Evolutionary conservation across 2,113 vertebrate genomes (phyloP).

Genomic region (Clarias batrachus): DNA sequence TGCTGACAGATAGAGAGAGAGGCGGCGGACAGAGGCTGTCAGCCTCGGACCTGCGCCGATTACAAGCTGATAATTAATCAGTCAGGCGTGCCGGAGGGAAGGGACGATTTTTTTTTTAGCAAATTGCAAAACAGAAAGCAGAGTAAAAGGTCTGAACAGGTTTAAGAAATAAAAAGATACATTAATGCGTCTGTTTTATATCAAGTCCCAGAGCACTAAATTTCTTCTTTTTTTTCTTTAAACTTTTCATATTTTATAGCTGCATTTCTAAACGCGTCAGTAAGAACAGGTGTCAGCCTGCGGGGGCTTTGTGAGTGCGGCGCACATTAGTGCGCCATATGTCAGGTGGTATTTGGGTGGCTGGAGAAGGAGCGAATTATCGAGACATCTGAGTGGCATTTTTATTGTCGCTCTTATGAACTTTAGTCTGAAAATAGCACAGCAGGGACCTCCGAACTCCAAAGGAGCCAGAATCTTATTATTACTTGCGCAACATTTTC

Average conservation of each 20-base stretch:
- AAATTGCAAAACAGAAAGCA: neutral
- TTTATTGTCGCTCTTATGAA: slow-evolving; percentile 17
- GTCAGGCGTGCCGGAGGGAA: slow-evolving; percentile 53
- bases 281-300: slow-evolving; percentile 46
- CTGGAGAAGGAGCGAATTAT: slow-evolving; percentile 32
- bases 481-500: neutral
- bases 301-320: slow-evolving; percentile 31
- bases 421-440: slow-evolving; percentile 13
- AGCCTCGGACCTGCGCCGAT: slow-evolving; percentile 82
- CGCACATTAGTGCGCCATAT: slow-evolving; percentile 20
- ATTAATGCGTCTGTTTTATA: slow-evolving; percentile 32
- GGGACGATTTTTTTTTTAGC: too few species aligned
- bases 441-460: slow-evolving; percentile 29
- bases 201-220: slow-evolving; percentile 28
- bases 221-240: neutral
- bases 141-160: neutral
- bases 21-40: slow-evolving; percentile 79
- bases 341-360: slow-evolving; percentile 46
- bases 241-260: slow-evolving; percentile 33
- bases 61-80: slow-evolving; percentile 86
- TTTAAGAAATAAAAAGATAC: slow-evolving; percentile 4
- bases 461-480: slow-evolving; percentile 7
- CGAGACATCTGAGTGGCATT: slow-evolving; percentile 16
- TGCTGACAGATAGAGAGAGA: slow-evolving; percentile 82
- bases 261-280: slow-evolving; percentile 24